phyloP scores from a whole-genome alignment of 2,113 vertebrate genomes.

The Crotalus helleri region DNA sequence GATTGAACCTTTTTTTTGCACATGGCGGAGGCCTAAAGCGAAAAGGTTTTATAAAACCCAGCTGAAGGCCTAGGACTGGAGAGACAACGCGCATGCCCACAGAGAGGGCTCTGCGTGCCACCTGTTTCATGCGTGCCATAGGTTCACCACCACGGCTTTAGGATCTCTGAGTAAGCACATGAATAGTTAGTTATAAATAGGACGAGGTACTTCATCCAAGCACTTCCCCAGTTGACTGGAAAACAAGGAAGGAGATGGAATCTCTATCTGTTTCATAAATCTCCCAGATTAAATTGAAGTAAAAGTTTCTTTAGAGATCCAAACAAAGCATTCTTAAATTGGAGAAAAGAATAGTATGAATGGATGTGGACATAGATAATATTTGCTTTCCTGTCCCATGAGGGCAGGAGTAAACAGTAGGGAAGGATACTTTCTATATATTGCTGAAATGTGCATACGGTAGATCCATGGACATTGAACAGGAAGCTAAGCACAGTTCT shows the following conservation, averaged over 20 bases:
- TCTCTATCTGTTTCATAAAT: neutral
- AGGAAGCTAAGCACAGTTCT: neutral
- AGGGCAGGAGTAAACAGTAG: neutral
- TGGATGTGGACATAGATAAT: neutral
- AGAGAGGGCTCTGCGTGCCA: too few relatives aligned
- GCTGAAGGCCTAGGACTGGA: too few relatives aligned
- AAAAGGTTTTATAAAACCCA: too few relatives aligned
- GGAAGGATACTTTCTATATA: neutral
- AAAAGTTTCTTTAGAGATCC: neutral
- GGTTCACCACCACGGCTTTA: neutral
- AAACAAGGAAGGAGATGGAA: neutral
- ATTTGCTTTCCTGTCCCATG: neutral
- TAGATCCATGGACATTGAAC: neutral
- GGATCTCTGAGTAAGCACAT: neutral
- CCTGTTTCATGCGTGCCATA: too few relatives aligned
- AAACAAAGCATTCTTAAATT: neutral
- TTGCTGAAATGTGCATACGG: neutral
- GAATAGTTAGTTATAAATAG: neutral
- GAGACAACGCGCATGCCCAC: too few relatives aligned
- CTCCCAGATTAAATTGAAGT: neutral
- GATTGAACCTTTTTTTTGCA: too few relatives aligned
- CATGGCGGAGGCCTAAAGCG: too few relatives aligned
- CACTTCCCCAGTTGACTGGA: neutral
- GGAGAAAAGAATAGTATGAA: neutral
- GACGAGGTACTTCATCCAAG: neutral